Conservation (phyloP, 2,888 invertebrate genomes). For the Cantharis nigra region DNA sequence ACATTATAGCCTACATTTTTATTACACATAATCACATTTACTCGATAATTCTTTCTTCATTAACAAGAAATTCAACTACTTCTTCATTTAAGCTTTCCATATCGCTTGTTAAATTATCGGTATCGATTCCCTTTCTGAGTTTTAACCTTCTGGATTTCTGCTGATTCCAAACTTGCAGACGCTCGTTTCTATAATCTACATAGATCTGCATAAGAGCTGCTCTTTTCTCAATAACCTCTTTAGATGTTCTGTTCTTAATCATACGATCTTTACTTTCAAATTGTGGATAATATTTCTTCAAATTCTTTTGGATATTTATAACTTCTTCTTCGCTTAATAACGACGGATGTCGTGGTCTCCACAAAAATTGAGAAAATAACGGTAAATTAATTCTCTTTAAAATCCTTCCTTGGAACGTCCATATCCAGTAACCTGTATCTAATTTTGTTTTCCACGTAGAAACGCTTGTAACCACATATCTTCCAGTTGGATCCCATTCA, state of each 20-base stretch:
- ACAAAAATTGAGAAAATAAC: constrained; percentile 90
- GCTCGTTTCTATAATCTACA: constrained; percentile 77
- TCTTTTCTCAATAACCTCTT: constrained; percentile 92
- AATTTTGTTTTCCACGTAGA: constrained; percentile 96
- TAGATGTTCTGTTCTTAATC: constrained; percentile 89
- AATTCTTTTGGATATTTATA: constrained; percentile 94
- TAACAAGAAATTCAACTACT: constrained; percentile 95
- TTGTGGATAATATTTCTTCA: constrained; percentile 94
- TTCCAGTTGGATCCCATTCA: constrained; percentile 99
- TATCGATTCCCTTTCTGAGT: constrained; percentile 88
- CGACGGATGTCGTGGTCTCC: constrained; percentile 93
- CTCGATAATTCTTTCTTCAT: constrained; percentile 87
- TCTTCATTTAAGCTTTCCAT: constrained; percentile 90
- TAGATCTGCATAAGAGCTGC: constrained; percentile 86
- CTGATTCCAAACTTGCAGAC: constrained; percentile 73
- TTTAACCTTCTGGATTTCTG: constrained; percentile 82
- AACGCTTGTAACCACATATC: constrained; percentile 94
- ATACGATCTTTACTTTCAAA: constrained; percentile 97
- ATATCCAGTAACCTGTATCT: constrained; percentile 90
- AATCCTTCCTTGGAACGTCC: constrained; percentile 91
- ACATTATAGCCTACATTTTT: neutral
- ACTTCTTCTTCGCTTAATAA: constrained; percentile 83
- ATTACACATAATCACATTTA: constrained; percentile 27
- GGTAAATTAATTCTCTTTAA: constrained; percentile 85
- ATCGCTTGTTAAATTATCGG: constrained; percentile 89